Percentiles rank a stretch among this genome's conserved stretches.
phyloP scores from a whole-genome alignment of 35 echinoderm and acorn worm genomes.

The Ophiothrix spiculata region DNA sequence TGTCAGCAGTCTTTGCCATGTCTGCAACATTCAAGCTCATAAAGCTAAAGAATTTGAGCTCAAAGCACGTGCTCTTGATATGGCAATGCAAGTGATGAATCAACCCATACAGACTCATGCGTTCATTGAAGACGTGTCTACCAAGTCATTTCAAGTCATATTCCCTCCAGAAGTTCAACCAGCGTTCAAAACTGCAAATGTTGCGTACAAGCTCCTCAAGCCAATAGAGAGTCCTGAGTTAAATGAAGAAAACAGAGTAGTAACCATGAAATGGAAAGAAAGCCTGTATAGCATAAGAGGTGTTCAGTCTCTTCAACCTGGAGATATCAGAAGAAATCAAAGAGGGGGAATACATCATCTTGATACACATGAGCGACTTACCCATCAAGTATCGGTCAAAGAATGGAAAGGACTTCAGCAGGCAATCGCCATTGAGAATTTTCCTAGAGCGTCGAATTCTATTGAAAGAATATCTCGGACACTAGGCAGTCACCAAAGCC shows the following conservation, averaged over 20 bases:
- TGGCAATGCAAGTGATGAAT: conserved; percentile 55
- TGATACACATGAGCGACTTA: background rate
- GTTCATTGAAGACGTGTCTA: background rate
- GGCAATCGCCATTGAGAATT: conserved; percentile 5
- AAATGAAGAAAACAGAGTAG: conserved; percentile 11
- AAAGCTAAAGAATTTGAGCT: conserved; percentile 59
- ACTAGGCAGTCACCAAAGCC: background rate
- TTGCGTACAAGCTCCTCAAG: conserved; percentile 48
- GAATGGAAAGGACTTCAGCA: conserved; percentile 23
- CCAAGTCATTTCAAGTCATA: background rate
- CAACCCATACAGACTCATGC: conserved; percentile 10
- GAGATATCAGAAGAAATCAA: too few relatives aligned
- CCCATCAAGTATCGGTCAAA: background rate
- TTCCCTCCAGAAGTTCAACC: background rate
- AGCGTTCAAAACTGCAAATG: background rate
- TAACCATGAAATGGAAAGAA: conserved; percentile 55
- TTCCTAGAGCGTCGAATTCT: too few relatives aligned
- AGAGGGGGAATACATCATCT: background rate
- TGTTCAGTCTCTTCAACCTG: background rate
- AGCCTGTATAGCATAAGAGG: conserved; percentile 52
- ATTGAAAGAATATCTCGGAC: background rate
- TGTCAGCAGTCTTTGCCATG: conserved; percentile 57
- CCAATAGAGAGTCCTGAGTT: conserved; percentile 49
- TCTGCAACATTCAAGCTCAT: conserved; percentile 45
- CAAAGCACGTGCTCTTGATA: conserved; percentile 36